A percentile compares a stretch with the other conserved stretches of the same genome.
These are phyloP conservation scores for Eupsilia transversa DNA, from an alignment of 2,888 invertebrate genomes.

Conservation along the genomic window DNA sequence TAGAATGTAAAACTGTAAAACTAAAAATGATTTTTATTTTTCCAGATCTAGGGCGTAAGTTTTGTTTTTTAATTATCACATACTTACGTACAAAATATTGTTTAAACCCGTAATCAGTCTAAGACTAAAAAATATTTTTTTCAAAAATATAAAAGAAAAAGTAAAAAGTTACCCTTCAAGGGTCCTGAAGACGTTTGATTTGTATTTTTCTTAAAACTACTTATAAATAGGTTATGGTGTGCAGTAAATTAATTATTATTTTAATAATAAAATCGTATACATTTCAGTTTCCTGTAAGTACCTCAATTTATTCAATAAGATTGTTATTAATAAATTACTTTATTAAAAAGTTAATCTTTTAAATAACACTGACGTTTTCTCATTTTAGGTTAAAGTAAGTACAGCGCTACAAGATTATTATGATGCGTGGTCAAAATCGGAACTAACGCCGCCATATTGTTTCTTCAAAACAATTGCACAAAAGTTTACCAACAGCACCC, in stretches of 20 bases:
- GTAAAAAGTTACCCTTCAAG: neutral
- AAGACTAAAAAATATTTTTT: neutral
- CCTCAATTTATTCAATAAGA: neutral
- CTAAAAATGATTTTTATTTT: neutral
- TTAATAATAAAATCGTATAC: neutral
- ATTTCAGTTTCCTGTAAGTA: slow-evolving; percentile 4
- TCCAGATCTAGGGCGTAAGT: slow-evolving; percentile 9
- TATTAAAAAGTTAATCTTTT: neutral
- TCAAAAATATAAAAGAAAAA: neutral
- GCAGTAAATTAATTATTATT: no score
- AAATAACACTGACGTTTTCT: neutral
- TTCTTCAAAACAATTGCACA: neutral
- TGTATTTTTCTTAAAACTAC: neutral
- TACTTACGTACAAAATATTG: neutral
- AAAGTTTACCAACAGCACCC: neutral
- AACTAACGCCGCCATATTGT: neutral
- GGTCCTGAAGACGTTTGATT: neutral
- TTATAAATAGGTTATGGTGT: no score
- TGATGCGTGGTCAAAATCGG: neutral
- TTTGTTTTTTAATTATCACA: neutral
- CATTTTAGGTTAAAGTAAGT: neutral
- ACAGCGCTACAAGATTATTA: neutral
- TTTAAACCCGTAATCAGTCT: no score
- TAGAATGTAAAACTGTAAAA: no score
- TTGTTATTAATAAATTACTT: neutral